Base-by-base conservation (phyloP, 2,113 vertebrate species). In the Andinoacara biseriatus region DNA sequence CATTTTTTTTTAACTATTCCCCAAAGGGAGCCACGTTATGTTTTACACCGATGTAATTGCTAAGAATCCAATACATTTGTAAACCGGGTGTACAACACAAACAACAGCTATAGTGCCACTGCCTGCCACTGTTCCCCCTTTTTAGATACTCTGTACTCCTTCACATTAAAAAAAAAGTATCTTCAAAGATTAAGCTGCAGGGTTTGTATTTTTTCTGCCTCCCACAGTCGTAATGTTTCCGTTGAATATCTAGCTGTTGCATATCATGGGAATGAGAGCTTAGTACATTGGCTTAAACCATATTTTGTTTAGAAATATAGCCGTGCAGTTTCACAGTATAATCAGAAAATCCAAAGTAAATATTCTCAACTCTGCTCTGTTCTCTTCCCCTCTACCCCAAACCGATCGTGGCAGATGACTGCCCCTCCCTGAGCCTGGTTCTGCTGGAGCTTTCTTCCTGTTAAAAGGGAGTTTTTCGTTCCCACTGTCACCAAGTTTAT, bases 41-140 rank as follows among this genome's bases (percentile, higher is more conserved):
- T 84, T 80, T 24, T 35, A 72, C 65, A 67, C 59, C 46, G 74
- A 24, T 31, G 15, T 18, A 49, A 78, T 22, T 6, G 20, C 58
- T 79, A 49, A 67, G 56, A 40, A 26, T 58, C 22, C 10, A 49
- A 22, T 35, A 24, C 35, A 74, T 75, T 80, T 86, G 82, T 74
- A 72, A 24, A 59, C 24, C 5, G 13, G 13, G 14, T 9, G 15
- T 31, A 20, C 35, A 15, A 56, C 33, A 33, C 38, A 56, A 72
- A 40, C 29, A 43, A 62, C 52, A 38, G 31, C 59, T 18, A 2
- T 54, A 29, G 35, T 15, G 57, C 38, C 62, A 74, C 43, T 14
- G 1, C 4, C 46, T 72, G 46, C 20, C 10, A 72, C 10, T 54
- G 20, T 54, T 33, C 46, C 46, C 46, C 18, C 14, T 72, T 52